phyloP scores from a whole-genome alignment of 2,797 vertebrate species.

The Eospalax fontanierii region DNA sequence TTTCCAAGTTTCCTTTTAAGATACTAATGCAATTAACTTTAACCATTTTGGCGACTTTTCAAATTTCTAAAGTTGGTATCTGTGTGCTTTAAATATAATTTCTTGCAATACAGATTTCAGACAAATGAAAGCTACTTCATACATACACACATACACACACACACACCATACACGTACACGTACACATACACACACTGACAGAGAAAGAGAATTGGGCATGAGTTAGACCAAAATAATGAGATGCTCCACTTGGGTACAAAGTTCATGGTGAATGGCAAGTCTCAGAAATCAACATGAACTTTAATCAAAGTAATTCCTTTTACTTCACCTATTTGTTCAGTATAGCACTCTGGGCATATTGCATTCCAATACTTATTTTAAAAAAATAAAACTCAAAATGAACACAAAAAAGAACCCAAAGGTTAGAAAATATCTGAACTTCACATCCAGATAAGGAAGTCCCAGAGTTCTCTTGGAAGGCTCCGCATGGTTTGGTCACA shows the following conservation, averaged over 20 bases:
- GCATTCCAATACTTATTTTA: background rate
- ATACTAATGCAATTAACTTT: background rate
- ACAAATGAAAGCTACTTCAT: background rate
- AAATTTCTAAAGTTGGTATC: background rate
- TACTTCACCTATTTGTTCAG: background rate
- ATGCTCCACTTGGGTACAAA: background rate
- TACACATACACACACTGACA: background rate
- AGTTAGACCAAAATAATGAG: background rate
- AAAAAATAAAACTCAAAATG: background rate
- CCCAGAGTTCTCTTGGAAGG: background rate
- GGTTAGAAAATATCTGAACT: background rate
- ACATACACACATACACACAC: background rate
- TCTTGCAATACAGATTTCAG: slow-evolving; percentile 33
- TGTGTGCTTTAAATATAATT: background rate
- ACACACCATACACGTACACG: too few relatives aligned
- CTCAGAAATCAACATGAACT: background rate
- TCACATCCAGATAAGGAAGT: background rate
- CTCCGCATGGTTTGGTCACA: background rate
- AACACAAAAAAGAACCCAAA: background rate
- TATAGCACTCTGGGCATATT: background rate
- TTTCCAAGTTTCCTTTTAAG: background rate
- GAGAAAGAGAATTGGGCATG: background rate
- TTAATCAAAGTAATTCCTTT: background rate
- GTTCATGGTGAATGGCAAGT: background rate
- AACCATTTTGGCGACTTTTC: background rate